Evolutionary conservation across 2,113 vertebrate genomes (phyloP).

Genomic region (Arizona elegans): DNA sequence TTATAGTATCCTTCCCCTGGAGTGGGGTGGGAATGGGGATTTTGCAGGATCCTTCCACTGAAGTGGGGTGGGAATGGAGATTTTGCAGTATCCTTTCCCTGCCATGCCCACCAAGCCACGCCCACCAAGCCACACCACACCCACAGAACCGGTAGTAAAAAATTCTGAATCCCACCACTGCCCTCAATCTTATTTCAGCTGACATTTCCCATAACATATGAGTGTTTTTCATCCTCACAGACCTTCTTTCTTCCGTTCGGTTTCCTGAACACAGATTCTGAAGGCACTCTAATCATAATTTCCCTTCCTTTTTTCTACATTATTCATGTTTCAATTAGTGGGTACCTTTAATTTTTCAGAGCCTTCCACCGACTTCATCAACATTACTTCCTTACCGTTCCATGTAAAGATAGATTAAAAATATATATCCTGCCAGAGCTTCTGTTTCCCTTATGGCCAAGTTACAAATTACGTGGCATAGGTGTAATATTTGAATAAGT

Average conservation of each 20-base stretch:
- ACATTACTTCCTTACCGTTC: neutral
- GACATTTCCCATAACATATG: neutral
- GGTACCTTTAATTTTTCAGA: slow-evolving; percentile 1
- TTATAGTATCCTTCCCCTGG: no score
- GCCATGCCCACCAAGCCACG: no score
- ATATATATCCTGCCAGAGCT: neutral
- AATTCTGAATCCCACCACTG: no score
- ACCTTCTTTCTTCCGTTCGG: neutral
- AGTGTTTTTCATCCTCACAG: neutral
- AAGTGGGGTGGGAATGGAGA: no score
- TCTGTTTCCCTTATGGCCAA: neutral
- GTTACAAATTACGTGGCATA: neutral
- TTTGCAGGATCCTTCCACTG: no score
- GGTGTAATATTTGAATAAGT: neutral
- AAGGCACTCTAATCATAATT: neutral
- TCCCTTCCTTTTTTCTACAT: neutral
- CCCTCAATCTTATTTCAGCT: neutral
- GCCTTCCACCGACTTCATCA: neutral
- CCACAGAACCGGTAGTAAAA: no score
- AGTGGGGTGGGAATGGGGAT: no score
- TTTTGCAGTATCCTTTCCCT: no score
- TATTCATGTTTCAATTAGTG: neutral
- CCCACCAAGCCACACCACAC: no score
- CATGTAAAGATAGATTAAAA: neutral
- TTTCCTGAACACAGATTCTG: neutral